Evolutionary conservation across 2,113 vertebrate genomes (phyloP), one percentile per base, ranked within the genome.

Genomic region (Solea senegalensis): DNA sequence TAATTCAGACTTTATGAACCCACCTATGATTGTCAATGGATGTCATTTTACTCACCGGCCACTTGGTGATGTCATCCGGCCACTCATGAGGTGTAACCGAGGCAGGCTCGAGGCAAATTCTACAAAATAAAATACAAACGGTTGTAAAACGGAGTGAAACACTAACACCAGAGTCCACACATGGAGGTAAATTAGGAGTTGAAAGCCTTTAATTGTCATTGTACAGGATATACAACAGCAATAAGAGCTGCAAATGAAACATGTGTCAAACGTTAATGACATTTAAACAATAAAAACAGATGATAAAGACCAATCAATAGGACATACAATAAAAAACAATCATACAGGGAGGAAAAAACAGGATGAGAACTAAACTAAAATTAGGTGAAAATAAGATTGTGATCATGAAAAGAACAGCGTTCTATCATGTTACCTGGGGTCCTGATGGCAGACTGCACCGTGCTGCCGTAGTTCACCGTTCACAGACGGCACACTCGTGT

Each of bases 1-100:
- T 1, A 21, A 21, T 1, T 21, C 21, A 21, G 21, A 21, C 21
- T 21, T 21, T 21, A 48, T 48, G 2, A 48, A 48, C 14, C 45
- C 14, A 14, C 5, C 12, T 48, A 5, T 10, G 5, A 12, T 12
- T 10, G 11, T 14, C 5, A 13, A 10, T 59, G 57, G 7, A 13
- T 64, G 39, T 40, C 34, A 52, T 3, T 70, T 41, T 0, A 87
- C 97, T 95, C 87, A 99, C 98, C 49, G 98, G 98, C 97, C 98
- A 99, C 82, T 95, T 95, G 88, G 97, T 98, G 93, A 99, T 99
- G 93, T 99, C 97, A 78, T 99, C 97, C 0, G 96, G 94, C 98
- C 97, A 99, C 76, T 98, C 96, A 0, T 99, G 98, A 0, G 98
- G 98, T 9, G 96, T 89, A 81, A 95, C 95, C 0, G 97, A 99